Evolutionary conservation across 2,797 vertebrate species (phyloP), one percentile per base, ranked within the genome.

Genomic region (Hozukius guyotensis): DNA sequence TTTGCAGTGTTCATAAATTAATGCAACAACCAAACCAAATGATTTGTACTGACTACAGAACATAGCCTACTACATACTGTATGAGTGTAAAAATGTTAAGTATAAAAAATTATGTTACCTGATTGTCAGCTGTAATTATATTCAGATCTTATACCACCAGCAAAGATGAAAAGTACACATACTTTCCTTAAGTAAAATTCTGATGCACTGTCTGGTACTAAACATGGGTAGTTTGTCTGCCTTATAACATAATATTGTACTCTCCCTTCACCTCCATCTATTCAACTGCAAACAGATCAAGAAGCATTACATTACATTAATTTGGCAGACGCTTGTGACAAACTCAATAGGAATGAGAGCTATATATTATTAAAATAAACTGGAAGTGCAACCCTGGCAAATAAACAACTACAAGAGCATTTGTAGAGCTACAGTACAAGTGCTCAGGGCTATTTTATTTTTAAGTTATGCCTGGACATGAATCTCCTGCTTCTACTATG

Each of bases 381-480:
- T 46, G 42, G 14, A 46, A 18, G 14, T 46, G 42, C 42, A 46
- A 46, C 42, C 14, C 42, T 46, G 14, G 14, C 42, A 46, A 46
- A 46, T 46, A 46, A 46, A 46, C 42, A 46, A 46, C 42, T 46
- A 46, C 14, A 46, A 18, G 42, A 18, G 16, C 42, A 46, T 46
- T 46, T 18, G 6, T 0, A 46, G 42, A 16, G 42, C 0, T 46
- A 7, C 42, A 16, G 42, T 16, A 46, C 0, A 46, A 8, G 6
- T 46, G 14, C 14, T 18, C 5, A 46, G 42, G 42, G 42, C 36
- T 46, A 42, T 46, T 46, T 46, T 8, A 18, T 46, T 46, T 46
- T 18, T 18, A 46, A 18, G 42, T 46, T 18, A 46, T 46, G 16
- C 38, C 38, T 42, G 25, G 25, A 27, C 27, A 31, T 31, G 4